Evolutionary conservation across 35 echinoderm and acorn worm genomes (phyloP), one percentile per base, ranked within the genome.

Genomic region (Anneissia japonica): DNA sequence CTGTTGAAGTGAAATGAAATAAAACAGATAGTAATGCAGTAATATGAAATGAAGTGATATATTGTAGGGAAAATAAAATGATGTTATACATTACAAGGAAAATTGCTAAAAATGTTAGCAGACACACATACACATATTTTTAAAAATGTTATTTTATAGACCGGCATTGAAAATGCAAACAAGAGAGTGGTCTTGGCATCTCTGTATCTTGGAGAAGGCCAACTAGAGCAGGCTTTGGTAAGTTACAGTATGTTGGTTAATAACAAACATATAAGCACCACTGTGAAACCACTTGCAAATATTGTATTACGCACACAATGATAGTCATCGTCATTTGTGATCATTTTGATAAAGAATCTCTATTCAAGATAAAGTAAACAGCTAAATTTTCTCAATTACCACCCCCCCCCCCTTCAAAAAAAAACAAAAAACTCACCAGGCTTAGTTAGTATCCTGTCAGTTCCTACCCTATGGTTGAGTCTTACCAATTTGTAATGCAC

Each of bases 191-290:
- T 90, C 1, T 64, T 93, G 0, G 84, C 92, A 9, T 86, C 92
- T 74, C 82, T 94, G 0, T 94, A 94, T 39, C 82, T 94, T 36
- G 92, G 92, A 36, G 84, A 74, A 77, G 88, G 92, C 36, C 41
- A 79, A 12, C 36, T 82, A 34, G 92, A 90, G 64, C 75, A 86
- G 34, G 88, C 86, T 38, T 39, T 94, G 79, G 92, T 94, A 86
- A 81, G 84, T 81, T 21, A 0, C 0, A 26, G 10, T 76, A 34
- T 74, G n/a, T 19, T 21, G 30, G 35, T 30, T 26, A 38, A 9
- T 36, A 5, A 73, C 12, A 64, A 32, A 35, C 4, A 16, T 73
- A 35, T 29, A 72, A 55, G 39, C 13, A 40, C 38, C 31, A 23
- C 32, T 14, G 5, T 39, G 34, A 72, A 0, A 79, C 16, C 32